These are phyloP conservation scores for Orthonyx spaldingii DNA, from an alignment of 2,113 vertebrate species.

Conservation along the genomic window DNA sequence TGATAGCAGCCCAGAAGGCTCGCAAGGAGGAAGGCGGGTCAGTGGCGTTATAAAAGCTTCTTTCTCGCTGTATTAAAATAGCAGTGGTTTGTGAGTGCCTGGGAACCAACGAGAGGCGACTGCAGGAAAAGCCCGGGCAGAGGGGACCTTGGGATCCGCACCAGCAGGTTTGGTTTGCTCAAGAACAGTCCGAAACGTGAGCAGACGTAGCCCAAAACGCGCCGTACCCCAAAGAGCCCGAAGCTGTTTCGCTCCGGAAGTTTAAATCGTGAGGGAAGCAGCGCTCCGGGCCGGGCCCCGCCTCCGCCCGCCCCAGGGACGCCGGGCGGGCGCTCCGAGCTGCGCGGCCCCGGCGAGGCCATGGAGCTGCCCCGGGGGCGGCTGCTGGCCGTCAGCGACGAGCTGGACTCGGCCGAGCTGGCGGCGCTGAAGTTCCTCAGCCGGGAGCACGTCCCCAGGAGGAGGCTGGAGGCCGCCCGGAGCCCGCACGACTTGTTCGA, in stretches of 20 bases:
- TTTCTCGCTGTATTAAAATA: background rate
- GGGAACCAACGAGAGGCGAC: background rate
- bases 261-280: fast-evolving
- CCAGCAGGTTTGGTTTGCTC: fast-evolving
- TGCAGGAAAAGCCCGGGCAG: background rate
- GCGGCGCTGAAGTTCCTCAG: conserved; percentile 68
- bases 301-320: no score
- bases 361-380: background rate
- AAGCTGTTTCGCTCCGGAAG: fast-evolving
- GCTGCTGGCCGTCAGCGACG: conserved; percentile 22
- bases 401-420: conserved; percentile 40
- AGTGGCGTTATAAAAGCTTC: fast-evolving
- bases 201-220: fast-evolving
- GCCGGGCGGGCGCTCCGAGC: fast-evolving
- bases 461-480: conserved; percentile 36
- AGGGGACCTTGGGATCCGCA: no score
- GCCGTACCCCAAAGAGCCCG: fast-evolving
- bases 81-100: background rate
- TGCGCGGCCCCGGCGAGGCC: fast-evolving
- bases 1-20: background rate
- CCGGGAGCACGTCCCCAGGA: conserved; percentile 34
- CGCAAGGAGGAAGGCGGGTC: background rate
- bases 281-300: background rate
- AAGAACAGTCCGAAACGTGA: fast-evolving
- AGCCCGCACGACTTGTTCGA: conserved; percentile 41